Base-by-base conservation (phyloP, 2,888 invertebrate species). In the Tortricodes alternella region DNA sequence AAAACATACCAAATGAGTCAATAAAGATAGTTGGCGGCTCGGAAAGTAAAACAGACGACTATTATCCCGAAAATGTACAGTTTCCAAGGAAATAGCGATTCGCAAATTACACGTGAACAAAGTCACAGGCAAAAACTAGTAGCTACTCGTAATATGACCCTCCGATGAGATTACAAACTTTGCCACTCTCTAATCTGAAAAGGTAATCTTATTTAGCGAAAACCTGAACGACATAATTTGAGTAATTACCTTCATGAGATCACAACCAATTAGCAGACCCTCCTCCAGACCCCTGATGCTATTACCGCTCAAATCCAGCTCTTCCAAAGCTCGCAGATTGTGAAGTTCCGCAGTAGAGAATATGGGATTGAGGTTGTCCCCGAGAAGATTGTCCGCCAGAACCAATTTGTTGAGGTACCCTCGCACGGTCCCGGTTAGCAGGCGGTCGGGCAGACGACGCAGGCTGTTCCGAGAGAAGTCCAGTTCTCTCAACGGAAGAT, bases 281-380 rank as follows among this genome's bases (percentile, higher is more conserved):
- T 96, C 96, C 73, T 97, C 97, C 50, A 98, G 91, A 0, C 95
- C 95, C 71, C 95, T 93, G 49, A 98, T 94, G 59, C 92, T 93
- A 74, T 98, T 98, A 6, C 94, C 94, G 49, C 95, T 95, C 37
- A 98, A 87, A 76, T 97, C 96, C 53, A 98, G 82, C 29, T 95
- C 83, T 71, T 93, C 93, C 51, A 97, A 86, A 58, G 94, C 93
- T 2, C 92, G 92, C 60, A 97, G 83, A 11, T 95, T 94, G 66
- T 96, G 95, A 60, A 97, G 94, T 80, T 97, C 97, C 23, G 94
- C 94, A 35, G 95, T 95, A 15, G 96, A 96, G 81, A 97, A 97
- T 64, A 97, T 96, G 0, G 97, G 97, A 83, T 97, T 97, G 21
- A 97, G 85, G 69, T 95, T 96, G 76, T 97, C 97, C 0, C 97